These are phyloP conservation scores for Oceanodroma leucorhoa DNA, from an alignment of 2,797 vertebrate genomes.

Conservation along the genomic window DNA sequence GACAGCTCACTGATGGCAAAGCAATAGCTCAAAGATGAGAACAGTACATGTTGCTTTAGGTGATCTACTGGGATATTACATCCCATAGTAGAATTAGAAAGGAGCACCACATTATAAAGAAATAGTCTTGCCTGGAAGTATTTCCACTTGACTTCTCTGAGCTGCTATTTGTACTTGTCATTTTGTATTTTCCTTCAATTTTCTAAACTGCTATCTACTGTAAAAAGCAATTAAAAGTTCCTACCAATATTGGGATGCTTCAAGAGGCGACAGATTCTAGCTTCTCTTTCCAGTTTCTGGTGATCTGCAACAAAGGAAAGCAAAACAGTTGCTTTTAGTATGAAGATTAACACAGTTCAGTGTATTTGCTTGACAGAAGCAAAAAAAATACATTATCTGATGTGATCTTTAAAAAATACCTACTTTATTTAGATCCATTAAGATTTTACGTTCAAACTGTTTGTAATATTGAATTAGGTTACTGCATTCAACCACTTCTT, in stretches of 20 bases:
- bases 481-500: not conserved
- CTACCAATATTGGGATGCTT: slow-evolving; percentile 96
- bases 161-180: not conserved
- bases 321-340: not conserved
- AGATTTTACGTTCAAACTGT: not conserved
- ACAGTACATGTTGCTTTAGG: not conserved
- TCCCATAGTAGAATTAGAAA: rapidly evolving
- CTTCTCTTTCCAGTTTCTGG: slow-evolving; percentile 96
- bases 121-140: not conserved
- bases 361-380: not conserved
- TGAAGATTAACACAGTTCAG: not conserved
- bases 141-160: not conserved
- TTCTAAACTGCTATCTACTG: not conserved
- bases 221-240: slow-evolving; percentile 5
- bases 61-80: not conserved
- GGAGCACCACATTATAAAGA: not conserved
- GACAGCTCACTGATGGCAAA: not conserved
- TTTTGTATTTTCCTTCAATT: not conserved
- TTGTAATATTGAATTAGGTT: not conserved
- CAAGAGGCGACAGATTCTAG: slow-evolving; percentile 93
- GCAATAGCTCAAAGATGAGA: not conserved
- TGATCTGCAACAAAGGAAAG: slow-evolving; percentile 83
- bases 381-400: not conserved
- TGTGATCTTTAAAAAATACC: not conserved
- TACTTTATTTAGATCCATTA: not conserved